Percentiles rank a stretch among this genome's conserved stretches.
phyloP scores from a whole-genome alignment of 2,888 invertebrate genomes.

The Oasisia sp. region DNA sequence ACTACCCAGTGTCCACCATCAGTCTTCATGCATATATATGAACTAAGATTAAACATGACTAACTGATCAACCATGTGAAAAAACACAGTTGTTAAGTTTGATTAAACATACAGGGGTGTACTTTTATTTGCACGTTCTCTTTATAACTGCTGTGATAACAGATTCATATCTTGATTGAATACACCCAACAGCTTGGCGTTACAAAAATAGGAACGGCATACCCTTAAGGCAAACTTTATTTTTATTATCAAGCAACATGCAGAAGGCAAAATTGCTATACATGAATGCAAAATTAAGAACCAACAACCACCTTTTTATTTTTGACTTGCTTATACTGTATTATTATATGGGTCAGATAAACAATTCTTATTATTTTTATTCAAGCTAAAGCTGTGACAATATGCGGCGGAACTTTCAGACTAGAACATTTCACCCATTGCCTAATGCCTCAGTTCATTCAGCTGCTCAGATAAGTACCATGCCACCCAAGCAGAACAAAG shows the following conservation, averaged over 20 bases:
- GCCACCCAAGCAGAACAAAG: not conserved
- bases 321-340: too few species aligned
- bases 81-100: not conserved
- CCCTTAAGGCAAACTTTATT: not conserved
- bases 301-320: too few species aligned
- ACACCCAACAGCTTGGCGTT: not conserved
- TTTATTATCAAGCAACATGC: too few species aligned
- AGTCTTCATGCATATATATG: not conserved
- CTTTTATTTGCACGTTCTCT: not conserved
- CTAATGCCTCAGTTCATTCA: conserved; percentile 3
- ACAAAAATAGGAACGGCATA: not conserved
- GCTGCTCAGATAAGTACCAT: not conserved
- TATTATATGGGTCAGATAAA: too few species aligned
- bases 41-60: not conserved
- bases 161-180: not conserved
- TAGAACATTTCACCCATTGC: not conserved
- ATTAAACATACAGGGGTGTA: not conserved
- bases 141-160: not conserved
- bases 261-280: too few species aligned
- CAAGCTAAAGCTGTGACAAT: not conserved
- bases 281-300: too few species aligned
- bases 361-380: too few species aligned
- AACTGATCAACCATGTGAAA: not conserved
- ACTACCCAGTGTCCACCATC: not conserved
- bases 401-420: not conserved